Evolutionary conservation across 2,113 vertebrate species (phyloP).

Genomic region (Syngnathoides biaculeatus): DNA sequence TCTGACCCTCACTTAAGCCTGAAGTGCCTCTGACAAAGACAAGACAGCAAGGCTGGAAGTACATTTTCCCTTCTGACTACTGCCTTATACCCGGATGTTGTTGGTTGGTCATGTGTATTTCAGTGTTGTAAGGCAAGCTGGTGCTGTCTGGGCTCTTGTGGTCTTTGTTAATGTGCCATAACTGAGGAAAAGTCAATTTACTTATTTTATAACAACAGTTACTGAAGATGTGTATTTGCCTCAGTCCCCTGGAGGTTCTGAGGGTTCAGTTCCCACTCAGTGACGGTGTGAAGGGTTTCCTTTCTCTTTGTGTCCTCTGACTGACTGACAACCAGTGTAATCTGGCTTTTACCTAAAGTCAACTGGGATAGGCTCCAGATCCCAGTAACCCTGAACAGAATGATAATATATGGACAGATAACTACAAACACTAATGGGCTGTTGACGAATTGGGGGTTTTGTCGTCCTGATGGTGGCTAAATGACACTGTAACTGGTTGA

Average conservation of each 20-base stretch:
- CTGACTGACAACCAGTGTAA: too few species aligned
- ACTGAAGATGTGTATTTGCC: neutral
- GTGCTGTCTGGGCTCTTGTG: slow-evolving; percentile 31
- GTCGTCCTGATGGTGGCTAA: too few species aligned
- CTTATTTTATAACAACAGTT: neutral
- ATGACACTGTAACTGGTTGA: too few species aligned
- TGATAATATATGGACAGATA: neutral
- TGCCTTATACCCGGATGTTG: neutral
- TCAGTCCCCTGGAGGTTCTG: too few species aligned
- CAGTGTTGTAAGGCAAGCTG: slow-evolving; percentile 11
- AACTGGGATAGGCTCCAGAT: too few species aligned
- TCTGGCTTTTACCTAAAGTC: too few species aligned
- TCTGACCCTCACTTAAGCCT: slow-evolving; percentile 28
- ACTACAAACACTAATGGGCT: neutral
- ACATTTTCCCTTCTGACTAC: slow-evolving; percentile 14
- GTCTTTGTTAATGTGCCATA: slow-evolving; percentile 36
- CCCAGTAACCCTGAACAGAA: too few species aligned
- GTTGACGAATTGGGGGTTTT: too few species aligned
- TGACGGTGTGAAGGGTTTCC: too few species aligned
- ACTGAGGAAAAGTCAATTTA: slow-evolving; percentile 23
- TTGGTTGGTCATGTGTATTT: neutral
- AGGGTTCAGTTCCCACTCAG: too few species aligned
- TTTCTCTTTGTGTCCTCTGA: too few species aligned
- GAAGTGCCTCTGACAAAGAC: slow-evolving; percentile 7
- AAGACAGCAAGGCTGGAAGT: slow-evolving; percentile 23